Evolutionary conservation across 1,140 invertebrate species (phyloP), one percentile per base, ranked within the genome.

Genomic region (Drosophila nikananu): DNA sequence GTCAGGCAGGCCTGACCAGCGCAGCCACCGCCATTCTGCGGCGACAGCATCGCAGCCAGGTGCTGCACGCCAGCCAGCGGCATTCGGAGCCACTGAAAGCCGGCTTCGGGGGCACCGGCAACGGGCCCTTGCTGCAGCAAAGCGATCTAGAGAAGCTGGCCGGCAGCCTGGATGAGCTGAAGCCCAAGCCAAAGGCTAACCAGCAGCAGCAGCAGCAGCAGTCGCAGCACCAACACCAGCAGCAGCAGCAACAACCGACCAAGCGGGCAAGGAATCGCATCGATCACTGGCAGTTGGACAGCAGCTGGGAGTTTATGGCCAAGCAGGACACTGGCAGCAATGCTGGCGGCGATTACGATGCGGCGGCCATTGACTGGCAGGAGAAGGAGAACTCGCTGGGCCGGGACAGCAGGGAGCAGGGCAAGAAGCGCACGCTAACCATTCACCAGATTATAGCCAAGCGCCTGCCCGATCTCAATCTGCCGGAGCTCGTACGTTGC

Each of bases 251-350:
- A 21, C 90, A 83, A 35, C 71, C 80, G 2, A 64, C 52, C 0
- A 92, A 92, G 61, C 74, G 87, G n/a, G 71, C 80, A 23, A 94
- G 90, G 3, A 92, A 91, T 55, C 91, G 91, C 39, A 86, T 92
- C 30, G 96, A 96, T 70, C 95, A 95, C 10, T 97, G 97, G 97
- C 95, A 96, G 59, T 94, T 97, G 35, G 97, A 97, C 93, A 97
- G 96, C 64, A 97, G 96, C 86, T 97, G 97, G 97, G 96, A 97
- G 91, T 97, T 97, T 83, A 96, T 97, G 91, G 96, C 96, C 95
- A 94, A 94, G 78, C 93, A 92, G 65, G 92, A 93, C 30, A 80
- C 79, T 0, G 77, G 73, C n/a, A 73, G 74, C 12, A 76, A 8
- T 41, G 71, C 70, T 5, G 64, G 49, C 35, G 76, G 58, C 8